These are phyloP conservation scores for Oreochromis grahami DNA, from an alignment of 2,797 vertebrate genomes.

Conservation along the genomic window DNA sequence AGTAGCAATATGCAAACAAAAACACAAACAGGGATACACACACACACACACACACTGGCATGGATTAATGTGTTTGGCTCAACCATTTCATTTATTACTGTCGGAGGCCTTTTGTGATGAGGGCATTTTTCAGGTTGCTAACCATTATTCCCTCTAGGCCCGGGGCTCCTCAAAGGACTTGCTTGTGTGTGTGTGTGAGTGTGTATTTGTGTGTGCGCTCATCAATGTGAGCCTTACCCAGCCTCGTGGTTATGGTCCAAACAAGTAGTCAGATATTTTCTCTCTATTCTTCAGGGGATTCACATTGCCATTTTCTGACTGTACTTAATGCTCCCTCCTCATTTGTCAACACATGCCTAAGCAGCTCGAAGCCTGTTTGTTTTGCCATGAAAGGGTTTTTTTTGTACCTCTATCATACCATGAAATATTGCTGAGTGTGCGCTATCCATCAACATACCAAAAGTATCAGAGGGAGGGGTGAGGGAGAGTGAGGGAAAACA, in stretches of 20 bases:
- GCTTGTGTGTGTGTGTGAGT: background rate
- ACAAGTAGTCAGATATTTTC: constrained; percentile 47
- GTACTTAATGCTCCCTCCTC: constrained; percentile 48
- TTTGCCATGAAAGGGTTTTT: constrained; percentile 46
- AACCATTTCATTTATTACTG: constrained; percentile 83
- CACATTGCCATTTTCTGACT: constrained; percentile 53
- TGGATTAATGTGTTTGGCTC: constrained; percentile 79
- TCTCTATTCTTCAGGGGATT: constrained; percentile 51
- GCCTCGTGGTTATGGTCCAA: constrained; percentile 52
- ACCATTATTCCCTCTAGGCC: constrained; percentile 78
- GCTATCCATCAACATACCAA: constrained; percentile 36
- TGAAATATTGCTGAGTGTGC: constrained; percentile 63
- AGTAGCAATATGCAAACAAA: constrained; percentile 10
- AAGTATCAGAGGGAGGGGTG: constrained; percentile 3
- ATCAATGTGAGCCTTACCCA: constrained; percentile 15
- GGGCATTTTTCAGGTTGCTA: constrained; percentile 82
- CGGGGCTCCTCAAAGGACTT: constrained; percentile 46
- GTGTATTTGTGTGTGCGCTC: background rate
- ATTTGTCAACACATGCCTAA: constrained; percentile 63
- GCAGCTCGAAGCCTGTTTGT: constrained; percentile 59
- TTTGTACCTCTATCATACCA: constrained; percentile 48
- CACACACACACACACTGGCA: constrained; percentile 12
- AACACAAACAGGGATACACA: background rate
- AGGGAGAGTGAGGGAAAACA: background rate
- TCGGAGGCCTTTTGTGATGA: constrained; percentile 80